phyloP scores from a whole-genome alignment of 2,888 invertebrate genomes.

The Hirudinaria manillensis region DNA sequence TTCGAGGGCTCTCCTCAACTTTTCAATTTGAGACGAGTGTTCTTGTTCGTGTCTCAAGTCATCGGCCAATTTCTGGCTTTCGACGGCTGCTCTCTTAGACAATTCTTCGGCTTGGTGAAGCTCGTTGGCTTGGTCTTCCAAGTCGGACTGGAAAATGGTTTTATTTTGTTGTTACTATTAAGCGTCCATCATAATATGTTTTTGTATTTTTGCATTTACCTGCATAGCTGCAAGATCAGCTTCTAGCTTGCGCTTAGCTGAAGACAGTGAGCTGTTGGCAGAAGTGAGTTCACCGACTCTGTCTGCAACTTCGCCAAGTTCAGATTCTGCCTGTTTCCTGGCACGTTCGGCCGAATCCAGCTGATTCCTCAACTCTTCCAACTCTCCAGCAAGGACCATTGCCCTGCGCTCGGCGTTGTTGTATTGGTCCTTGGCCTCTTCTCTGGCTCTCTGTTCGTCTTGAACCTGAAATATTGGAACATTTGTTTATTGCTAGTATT shows the following conservation, averaged over 20 bases:
- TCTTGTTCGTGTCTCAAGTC: slow-evolving; percentile 98
- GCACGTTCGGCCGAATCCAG: slow-evolving; percentile 89
- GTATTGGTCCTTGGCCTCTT: slow-evolving; percentile 93
- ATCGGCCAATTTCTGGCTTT: slow-evolving; percentile 94
- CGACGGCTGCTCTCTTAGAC: slow-evolving; percentile 56
- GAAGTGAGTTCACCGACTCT: slow-evolving; percentile 93
- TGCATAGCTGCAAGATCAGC: slow-evolving; percentile 88
- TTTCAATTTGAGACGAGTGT: slow-evolving; percentile 72
- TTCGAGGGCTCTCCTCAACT: slow-evolving; percentile 93
- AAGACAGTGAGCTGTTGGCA: slow-evolving; percentile 84
- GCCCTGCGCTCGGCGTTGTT: slow-evolving; percentile 95
- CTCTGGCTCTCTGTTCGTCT: slow-evolving; percentile 75
- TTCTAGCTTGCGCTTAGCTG: slow-evolving; percentile 98
- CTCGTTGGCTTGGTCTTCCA: slow-evolving; percentile 96
- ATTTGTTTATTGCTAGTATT: background rate
- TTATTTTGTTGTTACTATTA: background rate
- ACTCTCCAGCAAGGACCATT: slow-evolving; percentile 74
- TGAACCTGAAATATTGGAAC: slow-evolving; percentile 17
- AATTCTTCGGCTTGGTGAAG: slow-evolving; percentile 93
- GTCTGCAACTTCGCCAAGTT: slow-evolving; percentile 94
- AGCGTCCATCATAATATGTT: background rate
- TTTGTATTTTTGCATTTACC: slow-evolving; percentile 3
- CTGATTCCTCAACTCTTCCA: slow-evolving; percentile 93
- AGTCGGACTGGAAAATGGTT: slow-evolving; percentile 65
- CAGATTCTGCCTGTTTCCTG: slow-evolving; percentile 94